Conservation (phyloP, 1,140 invertebrate species). For the Pseudomyrmex concolor region DNA sequence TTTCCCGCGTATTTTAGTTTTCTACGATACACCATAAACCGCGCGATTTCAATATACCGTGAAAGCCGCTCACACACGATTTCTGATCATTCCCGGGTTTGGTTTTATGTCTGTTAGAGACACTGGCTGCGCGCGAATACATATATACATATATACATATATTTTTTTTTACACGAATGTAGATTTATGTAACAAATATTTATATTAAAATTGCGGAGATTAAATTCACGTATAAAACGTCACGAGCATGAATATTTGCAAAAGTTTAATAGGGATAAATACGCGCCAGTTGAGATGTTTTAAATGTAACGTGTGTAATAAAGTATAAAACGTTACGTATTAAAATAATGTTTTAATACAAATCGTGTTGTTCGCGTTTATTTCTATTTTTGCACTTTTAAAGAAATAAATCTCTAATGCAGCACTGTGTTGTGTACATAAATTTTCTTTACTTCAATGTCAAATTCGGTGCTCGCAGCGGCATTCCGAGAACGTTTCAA, state of each 20-base stretch:
- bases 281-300: neutral
- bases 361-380: neutral
- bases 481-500: neutral
- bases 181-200: neutral
- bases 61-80: slow-evolving; percentile 37
- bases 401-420: neutral
- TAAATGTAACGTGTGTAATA: neutral
- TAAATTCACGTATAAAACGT: neutral
- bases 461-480: neutral
- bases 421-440: neutral
- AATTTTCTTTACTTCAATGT: neutral
- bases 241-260: neutral
- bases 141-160: neutral
- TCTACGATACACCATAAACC: slow-evolving; percentile 12
- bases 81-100: neutral
- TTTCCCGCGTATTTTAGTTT: slow-evolving; percentile 23
- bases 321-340: neutral
- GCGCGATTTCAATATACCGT: slow-evolving; percentile 23
- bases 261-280: slow-evolving; percentile 4
- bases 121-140: neutral
- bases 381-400: neutral
- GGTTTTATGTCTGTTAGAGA: slow-evolving; percentile 1
- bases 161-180: neutral
- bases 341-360: neutral
- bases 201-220: neutral